A percentile compares a stretch with the other conserved stretches of the same genome.
These are phyloP conservation scores for Phrixothrix hirtus DNA, from an alignment of 2,888 invertebrate species.

Conservation along the genomic window DNA sequence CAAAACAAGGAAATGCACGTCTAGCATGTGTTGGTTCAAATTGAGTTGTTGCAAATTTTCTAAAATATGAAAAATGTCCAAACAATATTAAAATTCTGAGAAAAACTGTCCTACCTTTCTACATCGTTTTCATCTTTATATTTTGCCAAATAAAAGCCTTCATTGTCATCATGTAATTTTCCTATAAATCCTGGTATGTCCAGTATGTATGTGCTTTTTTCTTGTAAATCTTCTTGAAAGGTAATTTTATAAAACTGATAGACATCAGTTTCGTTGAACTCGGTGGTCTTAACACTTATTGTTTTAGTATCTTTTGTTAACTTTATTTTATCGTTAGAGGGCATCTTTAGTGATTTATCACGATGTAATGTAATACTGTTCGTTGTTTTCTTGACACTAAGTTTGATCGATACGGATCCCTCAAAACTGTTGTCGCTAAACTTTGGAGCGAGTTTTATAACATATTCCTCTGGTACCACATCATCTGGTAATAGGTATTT, in stretches of 20 bases:
- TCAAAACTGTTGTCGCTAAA: not conserved
- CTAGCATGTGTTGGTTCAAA: constrained; percentile 68
- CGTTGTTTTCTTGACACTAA: not conserved
- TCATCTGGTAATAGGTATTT: not conserved
- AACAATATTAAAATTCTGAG: no score
- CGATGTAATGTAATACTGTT: not conserved
- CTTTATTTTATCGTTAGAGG: not conserved
- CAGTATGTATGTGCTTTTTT: not conserved
- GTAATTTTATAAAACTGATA: not conserved
- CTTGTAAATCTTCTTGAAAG: not conserved
- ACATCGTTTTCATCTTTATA: not conserved
- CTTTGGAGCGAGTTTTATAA: not conserved
- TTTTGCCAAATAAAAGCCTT: constrained; percentile 14
- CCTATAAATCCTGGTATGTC: not conserved
- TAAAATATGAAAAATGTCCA: no score
- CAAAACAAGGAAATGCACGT: constrained; percentile 75
- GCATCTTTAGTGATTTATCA: not conserved
- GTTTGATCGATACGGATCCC: not conserved
- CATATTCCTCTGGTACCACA: not conserved
- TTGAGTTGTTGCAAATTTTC: constrained; percentile 64
- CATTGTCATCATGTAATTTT: not conserved
- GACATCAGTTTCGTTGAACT: not conserved
- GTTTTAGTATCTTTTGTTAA: not conserved
- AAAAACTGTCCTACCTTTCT: constrained; percentile 2
- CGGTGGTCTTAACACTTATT: not conserved